Conservation (phyloP, 2,113 vertebrate species). For the Mellivora capensis region DNA sequence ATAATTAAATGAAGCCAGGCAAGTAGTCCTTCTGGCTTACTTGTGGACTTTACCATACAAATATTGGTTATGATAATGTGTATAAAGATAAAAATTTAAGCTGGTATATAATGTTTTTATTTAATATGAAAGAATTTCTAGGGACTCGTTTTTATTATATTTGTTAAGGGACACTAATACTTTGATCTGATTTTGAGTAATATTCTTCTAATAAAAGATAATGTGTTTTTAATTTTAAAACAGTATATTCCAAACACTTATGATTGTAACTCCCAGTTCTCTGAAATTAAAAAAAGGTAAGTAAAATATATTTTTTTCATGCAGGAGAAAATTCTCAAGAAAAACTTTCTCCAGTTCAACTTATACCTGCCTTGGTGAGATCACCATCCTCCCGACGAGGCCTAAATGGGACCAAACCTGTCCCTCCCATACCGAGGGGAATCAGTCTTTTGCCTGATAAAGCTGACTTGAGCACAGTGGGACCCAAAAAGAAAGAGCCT, state of each 20-base stretch:
- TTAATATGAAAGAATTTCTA: neutral
- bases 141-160: conserved; percentile 1
- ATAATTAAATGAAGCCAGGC: neutral
- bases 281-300: neutral
- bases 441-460: conserved; percentile 78
- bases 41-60: neutral
- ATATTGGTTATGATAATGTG: neutral
- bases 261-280: neutral
- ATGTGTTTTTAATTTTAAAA: neutral
- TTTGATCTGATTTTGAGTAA: neutral
- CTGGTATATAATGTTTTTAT: conserved; percentile 32
- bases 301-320: conserved; percentile 16
- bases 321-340: conserved; percentile 73
- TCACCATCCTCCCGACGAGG: conserved; percentile 80
- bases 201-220: conserved; percentile 10
- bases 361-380: conserved; percentile 81
- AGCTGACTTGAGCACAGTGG: conserved; percentile 5
- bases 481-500: conserved; percentile 71
- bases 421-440: conserved; percentile 82
- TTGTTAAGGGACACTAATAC: neutral
- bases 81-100: neutral
- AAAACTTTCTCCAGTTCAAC: conserved; percentile 79
- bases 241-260: neutral
- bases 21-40: neutral
- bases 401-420: conserved; percentile 83